Percentiles rank a stretch among this genome's conserved stretches.
These are phyloP conservation scores for Pristionchus arcanus DNA, from an alignment of 2,888 invertebrate genomes.

Conservation along the genomic window DNA sequence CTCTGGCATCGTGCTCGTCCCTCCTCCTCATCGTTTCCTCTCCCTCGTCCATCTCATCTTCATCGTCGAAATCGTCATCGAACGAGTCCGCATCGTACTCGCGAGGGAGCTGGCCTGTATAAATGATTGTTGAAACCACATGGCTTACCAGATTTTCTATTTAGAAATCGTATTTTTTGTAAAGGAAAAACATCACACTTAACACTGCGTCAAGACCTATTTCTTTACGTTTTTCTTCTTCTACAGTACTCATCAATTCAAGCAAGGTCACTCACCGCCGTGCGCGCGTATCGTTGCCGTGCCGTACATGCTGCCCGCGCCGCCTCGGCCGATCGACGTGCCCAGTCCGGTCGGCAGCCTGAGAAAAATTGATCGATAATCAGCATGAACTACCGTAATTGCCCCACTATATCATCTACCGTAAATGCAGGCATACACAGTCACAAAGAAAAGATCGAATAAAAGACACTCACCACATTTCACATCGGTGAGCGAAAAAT, in stretches of 20 bases:
- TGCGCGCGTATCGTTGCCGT: slow-evolving; percentile 43
- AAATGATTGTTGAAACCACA: neutral
- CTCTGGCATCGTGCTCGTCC: slow-evolving; percentile 35
- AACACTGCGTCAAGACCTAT: too few species aligned
- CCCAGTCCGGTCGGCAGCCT: slow-evolving; percentile 43
- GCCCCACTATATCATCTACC: too few species aligned
- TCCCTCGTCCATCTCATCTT: slow-evolving; percentile 49
- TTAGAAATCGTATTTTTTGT: too few species aligned
- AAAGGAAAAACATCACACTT: too few species aligned
- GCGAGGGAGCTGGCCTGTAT: neutral
- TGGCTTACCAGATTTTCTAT: neutral
- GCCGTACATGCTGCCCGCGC: slow-evolving; percentile 26
- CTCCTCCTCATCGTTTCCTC: slow-evolving; percentile 51
- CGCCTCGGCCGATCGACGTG: slow-evolving; percentile 13
- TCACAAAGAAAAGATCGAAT: too few species aligned
- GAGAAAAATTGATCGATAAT: neutral
- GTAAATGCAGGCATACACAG: too few species aligned
- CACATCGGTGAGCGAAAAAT: too few species aligned
- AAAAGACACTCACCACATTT: too few species aligned
- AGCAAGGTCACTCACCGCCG: neutral
- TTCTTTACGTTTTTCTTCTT: too few species aligned
- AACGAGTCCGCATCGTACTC: slow-evolving; percentile 55
- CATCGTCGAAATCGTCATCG: slow-evolving; percentile 53
- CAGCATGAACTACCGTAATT: neutral
- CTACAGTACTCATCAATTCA: neutral